Evolutionary conservation across 2,797 vertebrate genomes (phyloP).

Genomic region (Phylloscopus collybita): DNA sequence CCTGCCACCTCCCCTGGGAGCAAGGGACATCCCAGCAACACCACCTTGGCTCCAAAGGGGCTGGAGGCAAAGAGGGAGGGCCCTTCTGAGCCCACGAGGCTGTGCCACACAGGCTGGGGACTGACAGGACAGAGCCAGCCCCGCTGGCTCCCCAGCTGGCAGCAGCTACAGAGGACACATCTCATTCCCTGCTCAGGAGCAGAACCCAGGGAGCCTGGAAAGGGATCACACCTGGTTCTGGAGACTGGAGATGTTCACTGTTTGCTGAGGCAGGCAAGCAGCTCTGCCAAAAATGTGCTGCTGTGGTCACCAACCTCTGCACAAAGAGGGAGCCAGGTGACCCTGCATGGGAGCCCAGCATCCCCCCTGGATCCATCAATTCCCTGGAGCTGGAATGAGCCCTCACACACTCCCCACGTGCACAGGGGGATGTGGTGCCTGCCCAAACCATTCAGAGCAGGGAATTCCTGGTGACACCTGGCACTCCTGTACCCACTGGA

Average conservation of each 20-base stretch:
- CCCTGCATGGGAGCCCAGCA: neutral
- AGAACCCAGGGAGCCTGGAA: neutral
- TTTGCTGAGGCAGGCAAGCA: neutral
- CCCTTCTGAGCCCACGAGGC: fast-evolving
- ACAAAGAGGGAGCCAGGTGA: neutral
- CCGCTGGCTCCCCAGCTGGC: neutral
- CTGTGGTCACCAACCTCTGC: neutral
- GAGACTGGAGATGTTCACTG: neutral
- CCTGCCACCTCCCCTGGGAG: neutral
- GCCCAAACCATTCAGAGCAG: fast-evolving
- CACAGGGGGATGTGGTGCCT: fast-evolving
- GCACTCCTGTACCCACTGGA: neutral
- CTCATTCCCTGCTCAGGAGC: neutral
- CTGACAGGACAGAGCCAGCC: neutral
- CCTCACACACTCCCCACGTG: fast-evolving
- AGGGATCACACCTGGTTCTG: neutral
- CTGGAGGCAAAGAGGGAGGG: neutral
- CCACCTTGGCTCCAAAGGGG: fast-evolving
- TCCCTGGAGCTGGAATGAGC: neutral
- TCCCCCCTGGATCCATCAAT: neutral
- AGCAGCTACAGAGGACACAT: neutral
- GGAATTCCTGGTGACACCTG: neutral
- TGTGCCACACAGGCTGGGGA: neutral
- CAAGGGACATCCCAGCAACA: neutral
- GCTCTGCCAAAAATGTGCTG: neutral